Conservation (phyloP, 64 coral and sea anemone genomes). For the Montipora foliosa region DNA sequence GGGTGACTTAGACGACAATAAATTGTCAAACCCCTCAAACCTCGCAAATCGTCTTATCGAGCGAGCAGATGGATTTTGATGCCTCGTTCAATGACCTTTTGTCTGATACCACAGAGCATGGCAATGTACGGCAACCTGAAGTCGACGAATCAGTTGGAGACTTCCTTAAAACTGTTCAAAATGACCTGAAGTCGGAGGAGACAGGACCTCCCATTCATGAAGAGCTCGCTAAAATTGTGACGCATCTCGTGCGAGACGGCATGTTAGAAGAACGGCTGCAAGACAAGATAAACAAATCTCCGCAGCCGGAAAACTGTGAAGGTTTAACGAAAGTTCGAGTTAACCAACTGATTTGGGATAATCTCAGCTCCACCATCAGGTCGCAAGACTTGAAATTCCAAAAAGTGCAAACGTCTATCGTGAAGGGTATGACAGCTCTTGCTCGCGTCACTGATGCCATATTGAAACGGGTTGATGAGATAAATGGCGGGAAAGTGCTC, state of each 20-base stretch:
- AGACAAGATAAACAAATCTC: not conserved
- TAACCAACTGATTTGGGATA: conserved; percentile 34
- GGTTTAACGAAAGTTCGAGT: conserved; percentile 37
- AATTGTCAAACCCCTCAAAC: too few species aligned
- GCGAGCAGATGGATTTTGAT: not conserved
- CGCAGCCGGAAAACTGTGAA: conserved; percentile 35
- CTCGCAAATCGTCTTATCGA: not conserved
- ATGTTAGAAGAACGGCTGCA: too few species aligned
- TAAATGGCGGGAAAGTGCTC: not conserved
- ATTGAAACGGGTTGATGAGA: not conserved
- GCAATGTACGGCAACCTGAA: too few species aligned
- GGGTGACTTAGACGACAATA: too few species aligned
- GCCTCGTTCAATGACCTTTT: too few species aligned
- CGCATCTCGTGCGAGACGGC: too few species aligned
- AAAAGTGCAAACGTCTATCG: conserved; percentile 28
- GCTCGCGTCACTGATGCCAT: not conserved
- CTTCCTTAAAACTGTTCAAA: too few species aligned
- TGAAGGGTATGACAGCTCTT: conserved; percentile 30
- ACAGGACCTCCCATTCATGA: too few species aligned
- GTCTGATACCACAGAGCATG: too few species aligned
- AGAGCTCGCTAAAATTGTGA: too few species aligned
- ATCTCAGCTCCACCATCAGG: not conserved
- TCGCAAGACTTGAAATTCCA: conserved; percentile 16
- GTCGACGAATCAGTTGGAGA: too few species aligned
- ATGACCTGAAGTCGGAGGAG: too few species aligned